Conservation (phyloP, 92 coral and sea anemone genomes). For the Metridium senile region DNA sequence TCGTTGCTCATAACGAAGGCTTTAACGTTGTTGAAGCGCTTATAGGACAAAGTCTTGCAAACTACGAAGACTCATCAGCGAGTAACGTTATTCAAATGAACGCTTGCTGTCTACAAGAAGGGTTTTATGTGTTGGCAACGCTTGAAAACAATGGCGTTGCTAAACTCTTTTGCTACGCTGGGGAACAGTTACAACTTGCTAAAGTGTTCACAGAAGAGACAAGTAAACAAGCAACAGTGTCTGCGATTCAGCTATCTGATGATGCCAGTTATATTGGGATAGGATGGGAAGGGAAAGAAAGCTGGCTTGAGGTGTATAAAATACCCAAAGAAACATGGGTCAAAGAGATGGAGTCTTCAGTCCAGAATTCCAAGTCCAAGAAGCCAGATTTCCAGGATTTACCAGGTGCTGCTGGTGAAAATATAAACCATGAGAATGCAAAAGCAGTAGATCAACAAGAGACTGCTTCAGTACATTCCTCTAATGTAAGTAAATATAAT, state of each 20-base stretch:
- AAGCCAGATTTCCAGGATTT: conserved; percentile 56
- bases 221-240: conserved; percentile 59
- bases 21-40: conserved; percentile 73
- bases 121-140: conserved; percentile 67
- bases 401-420: background rate
- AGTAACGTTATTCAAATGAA: conserved; percentile 53
- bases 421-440: too few species aligned
- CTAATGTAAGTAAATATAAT: background rate
- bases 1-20: conserved; percentile 58
- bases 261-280: conserved; percentile 85
- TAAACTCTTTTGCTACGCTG: conserved; percentile 70
- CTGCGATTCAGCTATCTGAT: conserved; percentile 64
- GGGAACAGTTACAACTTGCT: conserved; percentile 63
- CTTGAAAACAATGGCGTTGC: conserved; percentile 73
- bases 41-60: conserved; percentile 68
- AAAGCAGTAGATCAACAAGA: conserved; percentile 14
- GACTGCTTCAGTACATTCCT: conserved; percentile 13
- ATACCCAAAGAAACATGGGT: conserved; percentile 93
- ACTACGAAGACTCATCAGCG: conserved; percentile 67
- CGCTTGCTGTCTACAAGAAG: conserved; percentile 67
- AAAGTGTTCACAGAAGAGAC: conserved; percentile 75
- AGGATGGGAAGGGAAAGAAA: conserved; percentile 85
- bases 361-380: conserved; percentile 46
- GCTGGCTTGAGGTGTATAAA: conserved; percentile 87
- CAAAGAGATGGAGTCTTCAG: conserved; percentile 70